Evolutionary conservation across 2,888 invertebrate genomes (phyloP).

Genomic region (Athalia circularis): DNA sequence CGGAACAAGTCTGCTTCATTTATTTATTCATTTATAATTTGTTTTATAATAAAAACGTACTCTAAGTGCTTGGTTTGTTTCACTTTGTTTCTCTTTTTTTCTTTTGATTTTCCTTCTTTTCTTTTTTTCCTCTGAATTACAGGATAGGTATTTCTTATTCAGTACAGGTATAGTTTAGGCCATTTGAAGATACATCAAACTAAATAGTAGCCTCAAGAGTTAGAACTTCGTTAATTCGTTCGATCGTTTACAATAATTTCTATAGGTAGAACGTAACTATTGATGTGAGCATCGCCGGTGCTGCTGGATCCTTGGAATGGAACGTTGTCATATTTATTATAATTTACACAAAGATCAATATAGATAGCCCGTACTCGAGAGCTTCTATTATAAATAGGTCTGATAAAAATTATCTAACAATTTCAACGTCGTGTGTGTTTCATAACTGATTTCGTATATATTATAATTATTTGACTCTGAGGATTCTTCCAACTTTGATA

Average conservation of each 20-base stretch:
- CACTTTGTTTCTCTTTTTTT: constrained; percentile 41
- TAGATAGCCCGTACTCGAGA: too few relatives aligned
- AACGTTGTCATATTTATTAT: neutral
- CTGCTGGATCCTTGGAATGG: neutral
- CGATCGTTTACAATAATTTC: neutral
- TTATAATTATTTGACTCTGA: constrained; percentile 17
- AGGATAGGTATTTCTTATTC: constrained; percentile 50
- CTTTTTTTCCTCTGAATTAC: constrained; percentile 44
- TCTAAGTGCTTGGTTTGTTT: constrained; percentile 35
- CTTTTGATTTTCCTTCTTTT: neutral
- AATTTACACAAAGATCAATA: neutral
- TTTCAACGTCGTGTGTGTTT: neutral
- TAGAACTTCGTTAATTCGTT: constrained; percentile 8
- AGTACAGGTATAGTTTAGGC: constrained; percentile 59
- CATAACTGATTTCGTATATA: neutral
- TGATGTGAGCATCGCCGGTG: constrained; percentile 18
- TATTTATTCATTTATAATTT: neutral
- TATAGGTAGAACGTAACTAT: neutral
- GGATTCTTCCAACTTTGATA: constrained; percentile 33
- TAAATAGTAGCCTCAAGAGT: neutral
- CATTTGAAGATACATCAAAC: constrained; percentile 56
- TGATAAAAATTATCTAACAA: neutral
- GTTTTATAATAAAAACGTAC: constrained; percentile 62
- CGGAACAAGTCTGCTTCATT: neutral
- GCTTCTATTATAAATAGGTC: too few relatives aligned